These are phyloP conservation scores for Hermodice carunculata DNA, from an alignment of 2,888 invertebrate species.

Conservation along the genomic window DNA sequence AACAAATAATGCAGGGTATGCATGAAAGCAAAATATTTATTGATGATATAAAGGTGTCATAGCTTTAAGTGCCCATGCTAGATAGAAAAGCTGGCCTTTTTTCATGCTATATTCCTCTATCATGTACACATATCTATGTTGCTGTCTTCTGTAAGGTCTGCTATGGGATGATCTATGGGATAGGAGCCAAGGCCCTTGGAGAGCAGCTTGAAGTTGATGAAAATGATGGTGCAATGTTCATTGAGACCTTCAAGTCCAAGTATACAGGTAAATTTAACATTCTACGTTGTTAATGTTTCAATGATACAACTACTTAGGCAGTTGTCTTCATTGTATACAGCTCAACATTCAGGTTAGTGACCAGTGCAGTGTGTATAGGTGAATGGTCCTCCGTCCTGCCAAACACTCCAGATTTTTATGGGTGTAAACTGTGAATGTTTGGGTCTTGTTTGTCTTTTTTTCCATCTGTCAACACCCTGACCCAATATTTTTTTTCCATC, in stretches of 20 bases:
- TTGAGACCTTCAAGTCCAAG: conserved; percentile 78
- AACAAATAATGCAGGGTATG: no score
- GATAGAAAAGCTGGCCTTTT: background rate
- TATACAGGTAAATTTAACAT: conserved; percentile 78
- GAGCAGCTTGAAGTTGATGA: conserved; percentile 84
- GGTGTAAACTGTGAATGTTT: no score
- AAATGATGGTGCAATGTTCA: conserved; percentile 79
- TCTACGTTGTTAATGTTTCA: background rate
- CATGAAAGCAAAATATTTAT: no score
- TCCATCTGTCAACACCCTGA: no score
- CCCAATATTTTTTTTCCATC: no score
- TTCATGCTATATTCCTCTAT: background rate
- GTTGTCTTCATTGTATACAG: background rate
- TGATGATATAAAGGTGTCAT: no score
- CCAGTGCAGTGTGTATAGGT: no score
- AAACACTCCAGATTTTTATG: no score
- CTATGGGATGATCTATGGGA: conserved; percentile 98
- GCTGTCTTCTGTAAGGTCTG: conserved; percentile 76
- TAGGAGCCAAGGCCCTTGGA: conserved; percentile 86
- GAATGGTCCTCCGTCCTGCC: no score
- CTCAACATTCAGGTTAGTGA: no score
- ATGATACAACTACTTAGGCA: no score
- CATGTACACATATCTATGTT: background rate
- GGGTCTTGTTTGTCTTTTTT: no score
- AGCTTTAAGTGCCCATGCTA: background rate